Conservation (phyloP, 2,113 vertebrate species). For the Hydrochoerus hydrochaeris region DNA sequence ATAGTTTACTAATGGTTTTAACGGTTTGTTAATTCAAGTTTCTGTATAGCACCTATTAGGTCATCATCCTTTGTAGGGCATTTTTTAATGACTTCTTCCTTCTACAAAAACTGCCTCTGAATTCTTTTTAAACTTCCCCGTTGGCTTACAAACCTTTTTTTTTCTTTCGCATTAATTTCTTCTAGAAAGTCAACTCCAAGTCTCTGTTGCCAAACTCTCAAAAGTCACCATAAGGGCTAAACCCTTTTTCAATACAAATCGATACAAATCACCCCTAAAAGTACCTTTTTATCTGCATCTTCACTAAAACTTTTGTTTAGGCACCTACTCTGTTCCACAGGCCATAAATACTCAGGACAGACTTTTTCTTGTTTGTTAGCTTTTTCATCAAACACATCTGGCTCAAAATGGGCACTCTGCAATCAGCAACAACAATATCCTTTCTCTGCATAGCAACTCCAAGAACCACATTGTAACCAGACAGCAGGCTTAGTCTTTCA, state of each 20-base stretch:
- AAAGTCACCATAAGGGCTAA: constrained; percentile 34
- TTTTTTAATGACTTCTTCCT: constrained; percentile 19
- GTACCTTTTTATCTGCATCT: background rate
- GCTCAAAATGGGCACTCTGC: background rate
- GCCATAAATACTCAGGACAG: background rate
- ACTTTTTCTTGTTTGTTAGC: background rate
- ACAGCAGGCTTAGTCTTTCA: background rate
- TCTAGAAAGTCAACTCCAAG: constrained; percentile 24
- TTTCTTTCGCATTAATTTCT: constrained; percentile 43
- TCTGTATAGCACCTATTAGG: background rate
- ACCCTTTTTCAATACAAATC: constrained; percentile 1
- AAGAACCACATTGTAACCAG: background rate
- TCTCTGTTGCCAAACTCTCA: constrained; percentile 18
- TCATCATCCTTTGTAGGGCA: background rate
- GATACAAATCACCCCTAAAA: too few relatives aligned
- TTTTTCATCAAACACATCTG: background rate
- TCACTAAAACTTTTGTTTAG: constrained; percentile 34
- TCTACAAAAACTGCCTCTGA: constrained; percentile 15
- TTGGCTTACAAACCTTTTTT: background rate
- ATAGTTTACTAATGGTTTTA: background rate
- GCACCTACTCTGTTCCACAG: background rate
- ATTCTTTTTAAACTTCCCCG: constrained; percentile 21
- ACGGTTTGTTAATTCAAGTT: background rate
- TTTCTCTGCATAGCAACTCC: background rate
- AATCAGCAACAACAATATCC: background rate